Evolutionary conservation across 2,113 vertebrate genomes (phyloP).

Genomic region (Lepus europaeus): DNA sequence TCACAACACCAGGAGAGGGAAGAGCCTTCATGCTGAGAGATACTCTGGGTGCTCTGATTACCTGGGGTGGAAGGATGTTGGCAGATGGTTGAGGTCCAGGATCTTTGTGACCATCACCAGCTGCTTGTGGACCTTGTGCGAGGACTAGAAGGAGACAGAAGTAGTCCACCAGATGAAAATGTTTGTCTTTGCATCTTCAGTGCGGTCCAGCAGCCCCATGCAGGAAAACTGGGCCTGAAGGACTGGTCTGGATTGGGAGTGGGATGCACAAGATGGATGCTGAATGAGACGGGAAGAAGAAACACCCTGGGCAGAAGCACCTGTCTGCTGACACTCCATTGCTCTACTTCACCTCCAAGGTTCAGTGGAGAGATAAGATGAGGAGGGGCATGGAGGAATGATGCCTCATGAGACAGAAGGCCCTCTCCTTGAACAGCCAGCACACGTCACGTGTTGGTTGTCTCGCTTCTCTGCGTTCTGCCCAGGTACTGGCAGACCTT

Average conservation of each 20-base stretch:
- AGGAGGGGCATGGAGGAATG: background rate
- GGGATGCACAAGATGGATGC: background rate
- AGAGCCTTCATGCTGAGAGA: background rate
- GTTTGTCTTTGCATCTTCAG: background rate
- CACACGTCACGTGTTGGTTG: background rate
- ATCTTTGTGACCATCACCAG: too few relatives aligned
- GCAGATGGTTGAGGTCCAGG: too few relatives aligned
- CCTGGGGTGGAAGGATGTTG: background rate
- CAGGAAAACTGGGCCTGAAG: too few relatives aligned
- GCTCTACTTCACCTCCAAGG: background rate
- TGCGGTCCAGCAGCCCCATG: rapidly evolving
- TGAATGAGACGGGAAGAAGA: too few relatives aligned
- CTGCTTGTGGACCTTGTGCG: background rate
- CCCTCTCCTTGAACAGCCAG: background rate
- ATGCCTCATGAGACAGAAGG: background rate
- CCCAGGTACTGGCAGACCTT: background rate
- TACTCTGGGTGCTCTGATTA: too few relatives aligned
- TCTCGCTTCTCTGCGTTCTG: background rate
- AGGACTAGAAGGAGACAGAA: rapidly evolving
- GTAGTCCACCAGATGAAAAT: background rate
- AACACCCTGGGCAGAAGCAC: background rate
- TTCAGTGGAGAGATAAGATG: background rate
- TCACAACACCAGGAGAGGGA: background rate
- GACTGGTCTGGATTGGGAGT: too few relatives aligned
- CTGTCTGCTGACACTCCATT: too few relatives aligned